phyloP scores from a whole-genome alignment of 2,113 vertebrate species.

The Solea solea region DNA sequence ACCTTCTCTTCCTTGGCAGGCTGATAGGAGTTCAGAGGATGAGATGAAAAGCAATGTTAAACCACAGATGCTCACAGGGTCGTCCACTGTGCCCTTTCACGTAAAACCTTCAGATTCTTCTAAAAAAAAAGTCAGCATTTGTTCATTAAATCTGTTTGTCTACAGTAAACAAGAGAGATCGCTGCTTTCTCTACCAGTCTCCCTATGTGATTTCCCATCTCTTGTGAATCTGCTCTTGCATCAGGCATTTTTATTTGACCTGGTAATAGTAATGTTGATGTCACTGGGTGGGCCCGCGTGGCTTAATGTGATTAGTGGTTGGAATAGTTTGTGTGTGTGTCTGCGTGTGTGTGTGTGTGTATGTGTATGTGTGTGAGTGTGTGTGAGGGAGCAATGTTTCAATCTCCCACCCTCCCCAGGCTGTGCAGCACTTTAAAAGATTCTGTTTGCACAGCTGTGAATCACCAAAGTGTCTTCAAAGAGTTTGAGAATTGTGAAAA shows the following conservation, averaged over 20 bases:
- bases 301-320: conserved; percentile 60
- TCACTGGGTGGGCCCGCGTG: conserved; percentile 71
- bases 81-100: not conserved
- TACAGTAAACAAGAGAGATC: not conserved
- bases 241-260: conserved; percentile 64
- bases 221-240: conserved; percentile 7
- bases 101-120: not conserved
- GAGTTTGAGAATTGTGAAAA: not conserved
- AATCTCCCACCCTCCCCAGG: not conserved
- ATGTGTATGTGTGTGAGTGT: conserved; percentile 22
- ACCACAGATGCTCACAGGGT: not conserved
- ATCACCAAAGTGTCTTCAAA: too few species aligned
- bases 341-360: not conserved
- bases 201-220: conserved; percentile 12
- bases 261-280: conserved; percentile 60
- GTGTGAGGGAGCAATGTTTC: conserved; percentile 8
- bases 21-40: conserved; percentile 57
- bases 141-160: conserved; percentile 1
- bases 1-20: conserved; percentile 84
- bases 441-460: not conserved
- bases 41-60: conserved; percentile 1
- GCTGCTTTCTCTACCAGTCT: not conserved
- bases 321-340: conserved; percentile 37
- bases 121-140: not conserved
- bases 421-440: conserved; percentile 21